Evolutionary conservation across 2,888 invertebrate genomes (phyloP), one percentile per base, ranked within the genome.

Genomic region (Vandiemenella viatica): DNA sequence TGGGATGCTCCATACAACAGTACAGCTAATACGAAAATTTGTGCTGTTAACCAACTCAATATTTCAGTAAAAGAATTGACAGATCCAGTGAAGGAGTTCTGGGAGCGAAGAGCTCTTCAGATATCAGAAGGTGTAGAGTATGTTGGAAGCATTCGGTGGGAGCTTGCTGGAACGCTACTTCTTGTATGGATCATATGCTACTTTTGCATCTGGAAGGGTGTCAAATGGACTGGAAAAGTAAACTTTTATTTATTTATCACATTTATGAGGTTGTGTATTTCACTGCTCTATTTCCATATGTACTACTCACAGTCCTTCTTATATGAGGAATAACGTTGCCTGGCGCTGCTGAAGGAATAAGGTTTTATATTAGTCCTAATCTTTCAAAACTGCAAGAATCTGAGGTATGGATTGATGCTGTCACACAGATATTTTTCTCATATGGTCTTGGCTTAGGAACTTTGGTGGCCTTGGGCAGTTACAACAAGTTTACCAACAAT

Each of bases 171-270:
- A 5, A 92, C 92, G 3, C 71, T 98, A 3, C 70, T 92, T 3
- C 67, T 93, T 5, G 92, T 92, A 5, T 97, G 97, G 97, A 77
- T 96, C 52, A 71, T 96, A 54, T 95, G 95, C 68, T 97, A 97
- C 70, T 93, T 97, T 70, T 96, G 95, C 67, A 95, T 96, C 62
- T 95, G 93, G 92, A 95, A 96, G 70, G 97, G 97, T 1, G 95
- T 97, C 32, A 84, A 90, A 63, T 96, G 95, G 93, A 96, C 96
- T 2, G 97, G 97, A 59, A 97, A 97, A 73, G n/a, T n/a, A n/a
- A n/a, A n/a, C n/a, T n/a, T n/a, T n/a, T n/a, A n/a, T n/a, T n/a
- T n/a, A n/a, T n/a, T n/a, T n/a, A n/a, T n/a, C n/a, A n/a, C n/a
- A n/a, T n/a, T n/a, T n/a, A n/a, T n/a, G n/a, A n/a, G n/a, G 77